Evolutionary conservation across 2,797 vertebrate genomes (phyloP).

Genomic region (Vespertilio murinus): DNA sequence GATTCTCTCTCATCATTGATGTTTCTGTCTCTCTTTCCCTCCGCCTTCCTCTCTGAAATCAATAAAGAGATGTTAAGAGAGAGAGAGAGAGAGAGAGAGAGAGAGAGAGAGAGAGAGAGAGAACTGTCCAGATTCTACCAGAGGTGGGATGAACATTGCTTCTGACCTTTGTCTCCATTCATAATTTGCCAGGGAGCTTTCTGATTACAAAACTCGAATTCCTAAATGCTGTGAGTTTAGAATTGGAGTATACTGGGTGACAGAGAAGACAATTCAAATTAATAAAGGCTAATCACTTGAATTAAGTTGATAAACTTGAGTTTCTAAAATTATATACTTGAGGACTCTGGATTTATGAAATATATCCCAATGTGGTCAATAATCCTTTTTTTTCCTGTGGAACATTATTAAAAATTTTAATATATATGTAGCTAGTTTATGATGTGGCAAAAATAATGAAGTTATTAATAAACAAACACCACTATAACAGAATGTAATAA

Average conservation of each 20-base stretch:
- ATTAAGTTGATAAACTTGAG: slow-evolving; percentile 2
- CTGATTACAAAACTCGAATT: not conserved
- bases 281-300: slow-evolving; percentile 8
- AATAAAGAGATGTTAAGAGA: no score
- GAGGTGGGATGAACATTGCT: not conserved
- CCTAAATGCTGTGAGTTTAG: not conserved
- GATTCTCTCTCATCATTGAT: no score
- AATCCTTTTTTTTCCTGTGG: not conserved
- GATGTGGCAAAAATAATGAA: slow-evolving; percentile 21
- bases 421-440: not conserved
- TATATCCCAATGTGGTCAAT: not conserved
- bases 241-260: not conserved
- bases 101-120: not conserved
- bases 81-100: not conserved
- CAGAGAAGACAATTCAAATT: not conserved
- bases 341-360: not conserved
- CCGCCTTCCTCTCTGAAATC: no score
- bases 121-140: not conserved
- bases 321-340: slow-evolving; percentile 36
- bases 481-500: not conserved
- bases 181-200: slow-evolving; percentile 8
- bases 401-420: slow-evolving; percentile 3
- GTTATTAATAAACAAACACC: slow-evolving; percentile 17
- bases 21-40: no score
- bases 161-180: not conserved